Base-by-base conservation (phyloP, 2,888 invertebrate genomes). In the Branchinecta sandiegonensis region DNA sequence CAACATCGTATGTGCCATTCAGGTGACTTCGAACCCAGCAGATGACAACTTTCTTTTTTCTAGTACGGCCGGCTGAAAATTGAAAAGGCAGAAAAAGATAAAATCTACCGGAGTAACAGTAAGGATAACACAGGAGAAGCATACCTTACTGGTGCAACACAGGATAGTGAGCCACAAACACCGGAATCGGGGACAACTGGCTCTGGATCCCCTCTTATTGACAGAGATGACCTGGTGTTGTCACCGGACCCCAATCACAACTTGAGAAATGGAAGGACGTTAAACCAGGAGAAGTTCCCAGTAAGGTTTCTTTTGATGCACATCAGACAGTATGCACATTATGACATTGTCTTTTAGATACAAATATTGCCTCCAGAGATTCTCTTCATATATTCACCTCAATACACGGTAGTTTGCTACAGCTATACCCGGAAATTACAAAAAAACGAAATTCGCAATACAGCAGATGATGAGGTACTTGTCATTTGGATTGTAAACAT, bases 1-100 rank as follows among this genome's bases (percentile, higher is more conserved):
- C 37, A 37, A 37, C 6, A 3, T 37, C 37, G 37, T 6, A 6
- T 6, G 37, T 6, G 37, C 37, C 37, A 5, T 37, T 37, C 37
- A 37, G 37, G 5, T 37, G 37, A 37, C 37, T 23, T 56, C 8
- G 23, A 56, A 56, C 14, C 8, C 11, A 56, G 23, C 23, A 9
- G 9, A 56, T 2, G 9, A 17, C 23, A 56, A 17, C n/a, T 1
- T 56, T 56, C 63, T n/a, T 56, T 56, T 11, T 56, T 56, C 14
- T 56, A 56, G 63, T 56, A 56, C 23, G 63, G 63, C 63, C 63
- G 63, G 23, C 63, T 17, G 63, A 56, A 56, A 56, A 56, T 56
- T 56, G 63, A 56, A 10, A 56, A 56, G 63, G 63, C 63, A 56
- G 63, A 56, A 11, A 56, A 56, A 10, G 63, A 56, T 56, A 56